A percentile compares a stretch with the other conserved stretches of the same genome.
These are phyloP conservation scores for Neodiprion pinetum DNA, from an alignment of 1,140 invertebrate species.

Conservation along the genomic window DNA sequence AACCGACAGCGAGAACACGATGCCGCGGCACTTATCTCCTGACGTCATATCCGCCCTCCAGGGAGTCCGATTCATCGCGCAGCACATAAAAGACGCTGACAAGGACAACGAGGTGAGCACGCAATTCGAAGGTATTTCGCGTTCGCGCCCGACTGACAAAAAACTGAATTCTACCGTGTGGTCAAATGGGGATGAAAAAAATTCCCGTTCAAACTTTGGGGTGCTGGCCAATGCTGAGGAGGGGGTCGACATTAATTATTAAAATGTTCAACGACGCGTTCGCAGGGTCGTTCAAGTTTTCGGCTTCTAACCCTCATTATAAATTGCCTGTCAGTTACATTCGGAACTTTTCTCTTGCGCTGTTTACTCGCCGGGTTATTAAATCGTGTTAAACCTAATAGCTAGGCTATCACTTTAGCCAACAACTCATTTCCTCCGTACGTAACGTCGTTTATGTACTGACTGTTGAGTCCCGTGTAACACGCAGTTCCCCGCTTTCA, in stretches of 20 bases:
- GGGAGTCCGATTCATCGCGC: slow-evolving; percentile 94
- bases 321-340: slow-evolving; percentile 3
- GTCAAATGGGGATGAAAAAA: too few relatives aligned
- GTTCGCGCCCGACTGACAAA: too few relatives aligned
- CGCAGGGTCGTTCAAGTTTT: background rate
- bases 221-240: too few relatives aligned
- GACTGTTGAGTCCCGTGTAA: too few relatives aligned
- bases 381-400: background rate
- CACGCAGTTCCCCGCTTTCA: too few relatives aligned
- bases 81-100: slow-evolving; percentile 95
- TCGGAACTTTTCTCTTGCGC: background rate
- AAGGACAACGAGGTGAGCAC: slow-evolving; percentile 88
- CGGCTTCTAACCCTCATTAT: background rate
- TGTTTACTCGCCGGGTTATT: background rate
- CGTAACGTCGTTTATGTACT: background rate
- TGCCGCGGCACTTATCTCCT: slow-evolving; percentile 80
- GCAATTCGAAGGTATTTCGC: background rate
- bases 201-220: too few relatives aligned
- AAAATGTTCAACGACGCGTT: background rate
- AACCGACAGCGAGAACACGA: slow-evolving; percentile 80
- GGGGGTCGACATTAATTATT: background rate
- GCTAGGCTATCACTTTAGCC: background rate
- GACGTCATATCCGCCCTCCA: slow-evolving; percentile 91
- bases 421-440: background rate
- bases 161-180: too few relatives aligned